Conservation (phyloP, 2,888 invertebrate species). For the Tholera decimalis region DNA sequence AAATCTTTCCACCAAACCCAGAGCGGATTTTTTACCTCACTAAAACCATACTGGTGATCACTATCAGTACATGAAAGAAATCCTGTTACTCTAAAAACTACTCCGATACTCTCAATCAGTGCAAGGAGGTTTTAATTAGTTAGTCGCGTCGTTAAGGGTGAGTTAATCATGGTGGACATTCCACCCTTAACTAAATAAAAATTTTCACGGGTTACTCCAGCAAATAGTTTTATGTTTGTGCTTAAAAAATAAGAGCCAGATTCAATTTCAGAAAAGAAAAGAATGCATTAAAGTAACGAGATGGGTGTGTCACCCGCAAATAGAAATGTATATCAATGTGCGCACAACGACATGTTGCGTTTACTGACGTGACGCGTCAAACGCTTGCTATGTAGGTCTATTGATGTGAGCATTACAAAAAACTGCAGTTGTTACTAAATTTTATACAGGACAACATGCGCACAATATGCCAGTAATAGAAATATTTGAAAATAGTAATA, state of each 20-base stretch:
- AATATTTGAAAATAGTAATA: neutral
- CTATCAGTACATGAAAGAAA: too few relatives aligned
- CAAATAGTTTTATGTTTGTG: too few relatives aligned
- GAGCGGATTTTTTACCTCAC: too few relatives aligned
- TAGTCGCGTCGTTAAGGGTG: neutral
- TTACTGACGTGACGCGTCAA: neutral
- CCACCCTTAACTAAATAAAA: too few relatives aligned
- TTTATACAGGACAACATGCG: too few relatives aligned
- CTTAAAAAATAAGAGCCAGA: neutral
- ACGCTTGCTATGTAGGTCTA: neutral
- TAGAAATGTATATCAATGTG: neutral
- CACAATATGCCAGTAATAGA: neutral
- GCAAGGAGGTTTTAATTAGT: too few relatives aligned
- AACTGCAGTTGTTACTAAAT: neutral
- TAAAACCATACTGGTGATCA: too few relatives aligned
- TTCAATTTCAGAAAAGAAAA: neutral
- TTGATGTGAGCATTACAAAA: slow-evolving; percentile 7
- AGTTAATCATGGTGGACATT: neutral
- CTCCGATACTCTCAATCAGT: too few relatives aligned
- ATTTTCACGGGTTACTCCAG: too few relatives aligned
- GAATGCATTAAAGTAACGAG: neutral
- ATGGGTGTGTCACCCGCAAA: neutral
- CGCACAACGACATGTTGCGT: neutral
- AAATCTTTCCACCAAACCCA: too few relatives aligned
- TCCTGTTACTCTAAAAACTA: too few relatives aligned